Evolutionary conservation across 2,888 invertebrate species (phyloP).

Genomic region (Orthosia gothica): DNA sequence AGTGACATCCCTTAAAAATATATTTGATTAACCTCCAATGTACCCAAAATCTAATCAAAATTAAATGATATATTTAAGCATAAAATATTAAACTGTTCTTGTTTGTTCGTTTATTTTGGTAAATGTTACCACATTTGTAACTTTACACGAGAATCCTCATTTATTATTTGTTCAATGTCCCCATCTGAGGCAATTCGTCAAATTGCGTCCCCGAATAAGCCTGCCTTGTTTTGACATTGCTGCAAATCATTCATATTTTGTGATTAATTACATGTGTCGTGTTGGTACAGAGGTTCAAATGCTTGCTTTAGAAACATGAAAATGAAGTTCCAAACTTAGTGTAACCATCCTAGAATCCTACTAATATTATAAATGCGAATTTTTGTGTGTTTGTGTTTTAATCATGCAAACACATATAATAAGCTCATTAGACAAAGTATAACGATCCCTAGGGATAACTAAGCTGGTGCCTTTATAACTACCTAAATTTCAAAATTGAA

Average conservation of each 20-base stretch:
- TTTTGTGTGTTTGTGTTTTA: too few species aligned
- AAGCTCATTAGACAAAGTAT: too few species aligned
- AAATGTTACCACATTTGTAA: constrained; percentile 30
- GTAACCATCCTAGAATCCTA: too few species aligned
- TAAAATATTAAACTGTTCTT: background rate
- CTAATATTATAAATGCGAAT: too few species aligned
- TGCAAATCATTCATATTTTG: constrained; percentile 35
- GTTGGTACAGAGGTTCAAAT: background rate
- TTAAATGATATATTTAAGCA: background rate
- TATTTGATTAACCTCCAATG: too few species aligned
- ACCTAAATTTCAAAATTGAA: too few species aligned
- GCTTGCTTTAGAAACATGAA: background rate
- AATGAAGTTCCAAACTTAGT: too few species aligned
- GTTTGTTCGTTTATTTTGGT: constrained; percentile 18
- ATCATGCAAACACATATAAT: too few species aligned
- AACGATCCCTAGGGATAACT: too few species aligned
- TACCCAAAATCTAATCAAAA: background rate
- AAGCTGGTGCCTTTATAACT: too few species aligned
- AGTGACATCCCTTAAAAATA: too few species aligned
- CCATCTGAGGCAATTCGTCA: constrained; percentile 40
- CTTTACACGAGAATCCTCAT: constrained; percentile 16
- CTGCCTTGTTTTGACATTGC: constrained; percentile 36
- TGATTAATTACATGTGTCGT: constrained; percentile 29
- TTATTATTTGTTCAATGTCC: constrained; percentile 42
- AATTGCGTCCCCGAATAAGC: constrained; percentile 32